Evolutionary conservation across 2,113 vertebrate species (phyloP), one percentile per base, ranked within the genome.

Genomic region (Chionis minor): DNA sequence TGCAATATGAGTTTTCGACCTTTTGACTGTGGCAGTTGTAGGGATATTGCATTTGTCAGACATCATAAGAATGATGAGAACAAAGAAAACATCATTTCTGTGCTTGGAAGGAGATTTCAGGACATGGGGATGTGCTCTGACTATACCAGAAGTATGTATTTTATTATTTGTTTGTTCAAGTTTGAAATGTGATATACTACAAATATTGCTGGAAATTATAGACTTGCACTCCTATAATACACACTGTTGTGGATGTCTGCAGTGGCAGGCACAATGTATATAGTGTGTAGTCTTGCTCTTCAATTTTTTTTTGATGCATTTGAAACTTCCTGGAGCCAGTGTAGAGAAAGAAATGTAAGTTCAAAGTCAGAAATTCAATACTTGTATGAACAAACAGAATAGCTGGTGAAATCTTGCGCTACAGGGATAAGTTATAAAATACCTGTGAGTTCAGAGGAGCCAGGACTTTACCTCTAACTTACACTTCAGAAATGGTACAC

Each of bases 11-110:
- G 7, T 88, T 88, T 78, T 84, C 27, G 79, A 61, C 26, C 19
- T 83, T 97, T 81, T 94, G 12, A 38, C 71, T 62, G 14, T 73
- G n/a, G 49, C n/a, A 78, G 17, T 66, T 88, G 55, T 51, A 83
- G 72, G 59, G 30, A 62, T 81, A 71, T 8, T 47, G 4, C 8
- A 47, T 92, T 92, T 88, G 8, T 81, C 30, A 61, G 44, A 21
- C 44, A 63, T 35, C 8, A 18, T 58, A 62, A 81, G 14, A 83
- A 63, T 27, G 6, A 61, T 51, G 56, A 89, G 16, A 88, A 70
- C 4, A 71, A 55, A 54, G 66, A 20, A 61, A 3, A 4, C 9
- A 21, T 20, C 0, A 2, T 65, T 75, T 88, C 32, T 49, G 4
- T 71, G 15, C 51, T 71, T 71, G 65, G 28, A 84, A 88, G 7